Evolutionary conservation across 1,140 invertebrate genomes (phyloP).

Genomic region (Contarinia nasturtii): DNA sequence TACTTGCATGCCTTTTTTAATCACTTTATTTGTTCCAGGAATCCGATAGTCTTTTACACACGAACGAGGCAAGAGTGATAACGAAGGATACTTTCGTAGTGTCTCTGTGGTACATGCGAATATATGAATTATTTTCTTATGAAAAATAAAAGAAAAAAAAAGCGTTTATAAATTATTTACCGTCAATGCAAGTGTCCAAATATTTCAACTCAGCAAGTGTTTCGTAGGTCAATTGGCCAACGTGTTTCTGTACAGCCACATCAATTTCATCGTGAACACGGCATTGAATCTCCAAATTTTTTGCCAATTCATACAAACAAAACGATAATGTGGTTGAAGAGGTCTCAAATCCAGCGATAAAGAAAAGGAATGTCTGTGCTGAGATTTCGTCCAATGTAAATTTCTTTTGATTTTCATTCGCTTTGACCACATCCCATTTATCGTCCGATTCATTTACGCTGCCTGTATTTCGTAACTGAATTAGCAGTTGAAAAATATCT

Average conservation of each 20-base stretch:
- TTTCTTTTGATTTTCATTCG: not conserved
- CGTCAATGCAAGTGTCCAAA: slow-evolving; percentile 15
- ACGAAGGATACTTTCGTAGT: not conserved
- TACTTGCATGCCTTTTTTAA: slow-evolving; percentile 14
- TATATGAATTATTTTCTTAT: not conserved
- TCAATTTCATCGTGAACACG: slow-evolving; percentile 26
- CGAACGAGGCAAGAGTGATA: not conserved
- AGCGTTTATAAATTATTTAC: not conserved
- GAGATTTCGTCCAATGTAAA: slow-evolving; percentile 1
- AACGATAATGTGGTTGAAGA: no score
- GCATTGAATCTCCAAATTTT: slow-evolving; percentile 26
- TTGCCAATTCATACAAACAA: no score
- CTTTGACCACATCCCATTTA: not conserved
- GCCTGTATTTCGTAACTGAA: no score
- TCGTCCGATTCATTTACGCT: not conserved
- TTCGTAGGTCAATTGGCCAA: slow-evolving; percentile 27
- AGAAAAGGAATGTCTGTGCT: not conserved
- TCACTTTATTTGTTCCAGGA: not conserved
- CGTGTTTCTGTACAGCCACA: slow-evolving; percentile 9
- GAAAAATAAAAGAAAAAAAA: no score
- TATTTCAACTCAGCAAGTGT: slow-evolving; percentile 29
- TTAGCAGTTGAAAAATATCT: not conserved
- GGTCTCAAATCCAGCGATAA: slow-evolving; percentile 31
- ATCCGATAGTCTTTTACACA: not conserved
- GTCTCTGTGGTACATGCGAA: not conserved